Evolutionary conservation across 2,113 vertebrate species (phyloP), one percentile per base, ranked within the genome.

Genomic region (Lagopus muta): DNA sequence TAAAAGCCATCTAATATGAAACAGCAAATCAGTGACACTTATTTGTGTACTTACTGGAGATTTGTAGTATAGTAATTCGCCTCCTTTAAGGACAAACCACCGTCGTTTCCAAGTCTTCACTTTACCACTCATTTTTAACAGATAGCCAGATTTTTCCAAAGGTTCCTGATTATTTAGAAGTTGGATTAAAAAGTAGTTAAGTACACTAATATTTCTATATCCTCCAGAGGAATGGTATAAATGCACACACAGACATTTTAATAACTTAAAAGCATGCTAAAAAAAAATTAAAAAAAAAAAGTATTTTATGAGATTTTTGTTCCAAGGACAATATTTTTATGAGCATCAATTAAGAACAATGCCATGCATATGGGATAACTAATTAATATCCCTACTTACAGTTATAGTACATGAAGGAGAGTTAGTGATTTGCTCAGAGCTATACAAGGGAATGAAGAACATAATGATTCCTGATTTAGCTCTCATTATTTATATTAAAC

Each of bases 41-140:
- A 28, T 30, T 30, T 28, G 52, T 40, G 43, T 80, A 98, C 99
- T 98, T 96, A 99, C 99, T 11, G 99, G 99, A 88, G 99, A 99
- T 95, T 99, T 99, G 95, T 98, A 99, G 95, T 99, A 99, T 2
- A 99, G 98, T 95, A 99, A 97, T 97, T 99, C 99, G 8, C 99
- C 99, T 34, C 99, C 99, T 98, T 99, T 99, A 45, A 99, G 98
- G 82, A 99, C 98, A 96, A 99, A 99, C 99, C 99, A 99, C 88
- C 98, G 98, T 92, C 99, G 98, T 96, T 99, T 99, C 99, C 99
- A 99, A 28, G 98, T 98, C 96, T 99, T 99, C 94, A 99, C 98
- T 98, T 98, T 99, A 19, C 98, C 99, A 92, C 99, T 98, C 99
- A 99, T 99, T 98, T 99, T 99, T 94, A 99, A 94, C 89, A 99